A percentile compares a stretch with the other conserved stretches of the same genome.
These are phyloP conservation scores for Leptinotarsa lineolata DNA, from an alignment of 1,140 invertebrate species.

Conservation along the genomic window DNA sequence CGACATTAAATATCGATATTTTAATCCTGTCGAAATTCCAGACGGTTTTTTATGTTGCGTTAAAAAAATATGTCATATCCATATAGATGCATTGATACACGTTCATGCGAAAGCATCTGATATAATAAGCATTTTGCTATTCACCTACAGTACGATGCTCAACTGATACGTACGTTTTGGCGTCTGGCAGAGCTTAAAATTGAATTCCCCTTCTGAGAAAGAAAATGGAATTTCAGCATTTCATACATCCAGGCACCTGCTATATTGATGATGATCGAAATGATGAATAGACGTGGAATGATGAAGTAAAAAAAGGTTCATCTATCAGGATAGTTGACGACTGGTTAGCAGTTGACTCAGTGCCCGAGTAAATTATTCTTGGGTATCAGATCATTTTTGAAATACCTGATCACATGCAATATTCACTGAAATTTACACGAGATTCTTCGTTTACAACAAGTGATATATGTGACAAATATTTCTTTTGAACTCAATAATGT, in stretches of 20 bases:
- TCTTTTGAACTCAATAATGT: too few relatives aligned
- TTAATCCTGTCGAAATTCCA: too few relatives aligned
- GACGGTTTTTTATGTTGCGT: too few relatives aligned
- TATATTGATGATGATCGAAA: background rate
- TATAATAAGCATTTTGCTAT: background rate
- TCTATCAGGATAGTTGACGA: too few relatives aligned
- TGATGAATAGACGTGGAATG: background rate
- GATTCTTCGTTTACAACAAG: too few relatives aligned
- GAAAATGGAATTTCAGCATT: conserved; percentile 19
- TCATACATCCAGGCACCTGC: conserved; percentile 13
- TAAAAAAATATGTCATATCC: background rate
- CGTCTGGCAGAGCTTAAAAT: conserved; percentile 9
- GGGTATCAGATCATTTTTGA: too few relatives aligned
- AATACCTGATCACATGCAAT: too few relatives aligned
- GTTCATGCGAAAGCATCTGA: background rate
- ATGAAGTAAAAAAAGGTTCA: background rate
- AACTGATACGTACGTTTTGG: conserved; percentile 1
- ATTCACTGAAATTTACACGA: too few relatives aligned
- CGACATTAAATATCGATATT: too few relatives aligned
- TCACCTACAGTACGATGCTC: background rate
- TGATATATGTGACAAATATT: too few relatives aligned
- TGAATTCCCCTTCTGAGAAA: background rate
- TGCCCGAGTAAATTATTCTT: too few relatives aligned
- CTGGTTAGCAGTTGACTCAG: too few relatives aligned
- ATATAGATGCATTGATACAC: background rate